A percentile compares a stretch with the other conserved stretches of the same genome.
Conservation (phyloP, 2,888 invertebrate genomes). For the Netelia inedita region DNA sequence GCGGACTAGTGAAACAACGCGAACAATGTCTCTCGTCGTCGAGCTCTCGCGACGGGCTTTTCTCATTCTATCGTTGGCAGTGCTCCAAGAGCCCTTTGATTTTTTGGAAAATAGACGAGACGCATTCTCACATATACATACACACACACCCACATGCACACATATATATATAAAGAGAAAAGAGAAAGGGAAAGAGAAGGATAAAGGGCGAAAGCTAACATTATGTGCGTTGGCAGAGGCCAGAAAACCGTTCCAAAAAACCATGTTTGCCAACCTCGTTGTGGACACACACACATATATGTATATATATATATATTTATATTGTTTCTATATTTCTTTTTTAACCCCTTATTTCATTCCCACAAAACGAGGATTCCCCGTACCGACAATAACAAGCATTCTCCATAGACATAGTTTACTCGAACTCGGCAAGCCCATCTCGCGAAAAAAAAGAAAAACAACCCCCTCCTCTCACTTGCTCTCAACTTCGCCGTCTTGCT, state of each 20-base stretch:
- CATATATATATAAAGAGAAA: slow-evolving; percentile 2
- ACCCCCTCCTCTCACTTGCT: no score
- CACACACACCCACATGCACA: neutral
- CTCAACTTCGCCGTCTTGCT: slow-evolving; percentile 14
- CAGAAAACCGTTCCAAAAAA: slow-evolving; percentile 33
- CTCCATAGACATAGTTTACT: neutral
- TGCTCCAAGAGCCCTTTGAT: slow-evolving; percentile 70
- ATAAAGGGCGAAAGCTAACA: slow-evolving; percentile 7
- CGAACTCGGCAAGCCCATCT: slow-evolving; percentile 7
- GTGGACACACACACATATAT: neutral
- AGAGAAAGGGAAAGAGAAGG: slow-evolving; percentile 20
- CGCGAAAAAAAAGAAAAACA: neutral
- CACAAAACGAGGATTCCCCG: slow-evolving; percentile 27
- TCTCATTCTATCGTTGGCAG: slow-evolving; percentile 69
- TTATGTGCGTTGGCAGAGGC: neutral
- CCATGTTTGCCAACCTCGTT: slow-evolving; percentile 61
- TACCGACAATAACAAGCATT: slow-evolving; percentile 38
- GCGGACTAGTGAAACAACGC: slow-evolving; percentile 65
- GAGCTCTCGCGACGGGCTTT: slow-evolving; percentile 59
- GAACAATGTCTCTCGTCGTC: slow-evolving; percentile 69
- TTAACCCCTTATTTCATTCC: slow-evolving; percentile 11
- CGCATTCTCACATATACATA: slow-evolving; percentile 33
- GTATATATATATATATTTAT: neutral
- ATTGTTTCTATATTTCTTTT: slow-evolving; percentile 19
- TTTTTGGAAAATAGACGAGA: slow-evolving; percentile 68